Conservation (phyloP, 2,888 invertebrate genomes). For the Temnothorax ravouxi region DNA sequence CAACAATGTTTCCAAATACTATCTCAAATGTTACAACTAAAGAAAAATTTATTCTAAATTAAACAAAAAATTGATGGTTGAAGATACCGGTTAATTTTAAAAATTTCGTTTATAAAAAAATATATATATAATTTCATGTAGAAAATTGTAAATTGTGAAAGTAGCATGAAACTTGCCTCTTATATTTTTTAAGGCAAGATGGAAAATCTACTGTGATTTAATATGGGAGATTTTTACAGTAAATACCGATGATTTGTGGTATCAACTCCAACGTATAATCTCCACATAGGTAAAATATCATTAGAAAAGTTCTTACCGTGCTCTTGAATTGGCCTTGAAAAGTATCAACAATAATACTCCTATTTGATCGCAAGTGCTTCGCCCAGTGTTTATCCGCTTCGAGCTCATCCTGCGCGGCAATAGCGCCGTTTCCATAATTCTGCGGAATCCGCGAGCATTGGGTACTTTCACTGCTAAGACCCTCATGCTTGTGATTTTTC, state of each 20-base stretch:
- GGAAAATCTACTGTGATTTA: conserved; percentile 74
- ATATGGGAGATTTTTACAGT: conserved; percentile 78
- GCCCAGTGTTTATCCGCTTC: conserved; percentile 88
- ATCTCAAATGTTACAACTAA: neutral
- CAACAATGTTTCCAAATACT: neutral
- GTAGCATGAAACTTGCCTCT: conserved; percentile 75
- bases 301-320: conserved; percentile 86
- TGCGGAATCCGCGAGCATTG: conserved; percentile 78
- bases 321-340: conserved; percentile 90
- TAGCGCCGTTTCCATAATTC: conserved; percentile 81
- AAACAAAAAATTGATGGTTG: neutral
- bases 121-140: neutral
- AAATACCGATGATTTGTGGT: conserved; percentile 55
- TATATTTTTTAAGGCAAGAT: conserved; percentile 73
- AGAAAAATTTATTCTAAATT: conserved; percentile 4
- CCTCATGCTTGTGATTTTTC: conserved; percentile 83
- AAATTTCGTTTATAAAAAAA: neutral
- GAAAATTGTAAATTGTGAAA: conserved; percentile 60
- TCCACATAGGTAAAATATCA: conserved; percentile 47
- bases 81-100: neutral
- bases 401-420: conserved; percentile 82
- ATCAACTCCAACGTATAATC: conserved; percentile 72
- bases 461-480: conserved; percentile 73
- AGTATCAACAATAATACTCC: conserved; percentile 88
- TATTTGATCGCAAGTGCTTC: conserved; percentile 87